Percentiles rank a stretch among this genome's conserved stretches.
These are phyloP conservation scores for Leucophenga montana DNA, from an alignment of 2,888 invertebrate genomes.

Conservation along the genomic window DNA sequence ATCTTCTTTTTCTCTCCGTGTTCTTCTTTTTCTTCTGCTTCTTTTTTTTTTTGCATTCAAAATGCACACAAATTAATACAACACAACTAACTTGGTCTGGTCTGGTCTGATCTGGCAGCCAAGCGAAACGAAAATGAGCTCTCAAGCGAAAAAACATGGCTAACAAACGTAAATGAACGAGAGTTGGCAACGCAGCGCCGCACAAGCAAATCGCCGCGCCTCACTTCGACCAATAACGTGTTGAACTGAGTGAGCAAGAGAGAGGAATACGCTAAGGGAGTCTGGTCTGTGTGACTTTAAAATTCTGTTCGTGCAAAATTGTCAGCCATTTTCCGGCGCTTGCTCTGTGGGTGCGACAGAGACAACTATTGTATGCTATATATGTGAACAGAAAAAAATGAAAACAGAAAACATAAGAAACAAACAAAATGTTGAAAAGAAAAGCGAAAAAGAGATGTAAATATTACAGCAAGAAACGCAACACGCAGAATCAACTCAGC, in stretches of 20 bases:
- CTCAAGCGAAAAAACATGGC: slow-evolving; percentile 67
- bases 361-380: slow-evolving; percentile 26
- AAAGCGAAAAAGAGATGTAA: slow-evolving; percentile 29
- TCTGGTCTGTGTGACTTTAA: background rate
- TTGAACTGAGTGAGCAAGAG: background rate
- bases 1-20: background rate
- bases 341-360: slow-evolving; percentile 32
- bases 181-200: slow-evolving; percentile 42
- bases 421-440: slow-evolving; percentile 1
- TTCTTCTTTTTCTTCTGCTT: background rate
- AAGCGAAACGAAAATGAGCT: slow-evolving; percentile 71
- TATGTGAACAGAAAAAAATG: slow-evolving; percentile 3
- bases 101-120: slow-evolving; percentile 40
- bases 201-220: slow-evolving; percentile 21
- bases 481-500: slow-evolving; percentile 47
- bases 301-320: slow-evolving; percentile 20
- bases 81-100: slow-evolving; percentile 50
- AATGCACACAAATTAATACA: slow-evolving; percentile 51
- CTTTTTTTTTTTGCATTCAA: slow-evolving; percentile 15
- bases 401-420: slow-evolving; percentile 15
- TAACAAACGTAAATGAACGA: slow-evolving; percentile 47
- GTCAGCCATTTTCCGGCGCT: slow-evolving; percentile 50
- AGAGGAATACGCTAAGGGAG: background rate
- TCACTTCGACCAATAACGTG: slow-evolving; percentile 2
- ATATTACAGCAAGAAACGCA: slow-evolving; percentile 22